These are phyloP conservation scores for Enteromius anoplus DNA, from an alignment of 2,797 vertebrate species.

Conservation along the genomic window DNA sequence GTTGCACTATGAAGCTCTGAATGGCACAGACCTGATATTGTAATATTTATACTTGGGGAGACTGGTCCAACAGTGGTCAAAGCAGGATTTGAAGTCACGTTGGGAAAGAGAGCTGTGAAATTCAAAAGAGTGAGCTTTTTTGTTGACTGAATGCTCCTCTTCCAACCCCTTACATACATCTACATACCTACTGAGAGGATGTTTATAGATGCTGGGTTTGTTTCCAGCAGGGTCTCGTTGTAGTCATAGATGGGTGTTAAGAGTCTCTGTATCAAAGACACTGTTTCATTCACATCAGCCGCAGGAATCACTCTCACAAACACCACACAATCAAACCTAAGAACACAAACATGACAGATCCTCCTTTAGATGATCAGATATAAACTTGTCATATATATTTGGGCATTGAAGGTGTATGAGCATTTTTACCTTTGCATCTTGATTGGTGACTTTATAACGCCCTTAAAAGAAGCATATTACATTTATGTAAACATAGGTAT, in stretches of 20 bases:
- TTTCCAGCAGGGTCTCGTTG: constrained; percentile 53
- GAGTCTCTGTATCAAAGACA: constrained; percentile 55
- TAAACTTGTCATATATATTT: background rate
- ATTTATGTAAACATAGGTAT: background rate
- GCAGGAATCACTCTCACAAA: constrained; percentile 64
- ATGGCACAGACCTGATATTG: constrained; percentile 29
- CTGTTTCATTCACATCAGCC: constrained; percentile 61
- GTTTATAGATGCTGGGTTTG: constrained; percentile 63
- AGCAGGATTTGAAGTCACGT: constrained; percentile 2
- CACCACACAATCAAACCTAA: constrained; percentile 68
- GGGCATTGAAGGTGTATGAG: background rate
- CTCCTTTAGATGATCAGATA: background rate
- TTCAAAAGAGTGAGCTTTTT: constrained; percentile 5
- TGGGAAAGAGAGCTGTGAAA: constrained; percentile 21
- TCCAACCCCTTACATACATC: background rate
- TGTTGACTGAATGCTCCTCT: background rate
- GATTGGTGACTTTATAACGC: background rate
- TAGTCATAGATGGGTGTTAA: constrained; percentile 58
- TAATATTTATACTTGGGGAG: constrained; percentile 25
- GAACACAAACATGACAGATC: background rate
- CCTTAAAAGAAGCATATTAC: constrained; percentile 32
- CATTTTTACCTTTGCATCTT: constrained; percentile 46
- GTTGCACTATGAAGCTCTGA: background rate
- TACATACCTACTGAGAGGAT: constrained; percentile 66
- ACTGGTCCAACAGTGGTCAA: constrained; percentile 16